phyloP scores from a whole-genome alignment of 2,113 vertebrate genomes.

The Corydoras sp. region DNA sequence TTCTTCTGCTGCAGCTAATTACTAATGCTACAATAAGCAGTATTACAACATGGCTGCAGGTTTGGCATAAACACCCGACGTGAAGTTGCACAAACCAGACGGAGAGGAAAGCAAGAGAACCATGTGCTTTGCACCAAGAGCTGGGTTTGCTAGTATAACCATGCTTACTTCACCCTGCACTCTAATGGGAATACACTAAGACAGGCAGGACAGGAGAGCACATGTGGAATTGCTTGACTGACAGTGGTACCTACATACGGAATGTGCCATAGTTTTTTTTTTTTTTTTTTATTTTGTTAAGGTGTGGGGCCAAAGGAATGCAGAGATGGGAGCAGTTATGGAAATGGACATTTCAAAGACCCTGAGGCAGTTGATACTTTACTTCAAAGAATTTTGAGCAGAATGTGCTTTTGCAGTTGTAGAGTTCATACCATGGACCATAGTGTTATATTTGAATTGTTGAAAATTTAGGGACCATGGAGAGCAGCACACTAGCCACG shows the following conservation, averaged over 20 bases:
- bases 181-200: conserved; percentile 45
- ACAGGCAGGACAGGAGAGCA: conserved; percentile 45
- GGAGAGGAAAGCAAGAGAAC: conserved; percentile 4
- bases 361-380: conserved; percentile 1
- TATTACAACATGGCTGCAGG: neutral
- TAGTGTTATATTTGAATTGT: conserved; percentile 12
- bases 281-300: too few species aligned
- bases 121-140: conserved; percentile 32
- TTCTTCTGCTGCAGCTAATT: conserved; percentile 10
- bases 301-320: neutral
- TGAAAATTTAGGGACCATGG: conserved; percentile 9
- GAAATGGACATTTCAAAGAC: conserved; percentile 24
- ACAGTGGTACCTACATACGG: conserved; percentile 38
- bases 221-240: conserved; percentile 42
- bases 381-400: neutral
- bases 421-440: neutral
- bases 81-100: conserved; percentile 9
- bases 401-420: conserved; percentile 10
- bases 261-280: conserved; percentile 24
- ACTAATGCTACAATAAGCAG: conserved; percentile 12
- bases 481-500: neutral
- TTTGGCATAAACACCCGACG: conserved; percentile 5
- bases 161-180: conserved; percentile 37
- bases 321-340: conserved; percentile 16
- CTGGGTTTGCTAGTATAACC: conserved; percentile 31